A percentile compares a stretch with the other conserved stretches of the same genome.
These are phyloP conservation scores for Nibea coibor DNA, from an alignment of 2,113 vertebrate genomes.

Conservation along the genomic window DNA sequence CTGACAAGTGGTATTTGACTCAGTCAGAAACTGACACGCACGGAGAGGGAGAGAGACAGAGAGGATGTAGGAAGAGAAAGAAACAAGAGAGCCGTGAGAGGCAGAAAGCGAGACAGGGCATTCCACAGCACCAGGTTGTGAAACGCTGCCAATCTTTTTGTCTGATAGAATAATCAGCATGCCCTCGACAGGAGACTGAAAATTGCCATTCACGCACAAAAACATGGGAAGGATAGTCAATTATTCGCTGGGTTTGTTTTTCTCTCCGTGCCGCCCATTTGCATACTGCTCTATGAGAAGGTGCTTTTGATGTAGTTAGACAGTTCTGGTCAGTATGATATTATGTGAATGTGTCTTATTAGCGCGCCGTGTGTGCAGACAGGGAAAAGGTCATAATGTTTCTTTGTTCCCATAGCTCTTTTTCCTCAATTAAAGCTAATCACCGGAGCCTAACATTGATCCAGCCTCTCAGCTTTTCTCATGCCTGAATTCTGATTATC, in stretches of 20 bases:
- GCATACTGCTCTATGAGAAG: constrained; percentile 72
- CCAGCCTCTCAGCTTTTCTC: constrained; percentile 75
- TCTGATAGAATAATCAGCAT: constrained; percentile 80
- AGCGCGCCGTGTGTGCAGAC: constrained; percentile 65
- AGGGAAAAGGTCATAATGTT: constrained; percentile 84
- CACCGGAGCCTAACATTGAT: constrained; percentile 83
- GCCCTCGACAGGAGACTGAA: constrained; percentile 75
- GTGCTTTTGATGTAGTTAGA: constrained; percentile 70
- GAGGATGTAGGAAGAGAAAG: constrained; percentile 53
- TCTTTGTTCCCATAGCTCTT: constrained; percentile 80
- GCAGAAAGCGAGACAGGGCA: constrained; percentile 65
- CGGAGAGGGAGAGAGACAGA: constrained; percentile 51
- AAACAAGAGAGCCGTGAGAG: constrained; percentile 44
- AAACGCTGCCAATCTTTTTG: constrained; percentile 75
- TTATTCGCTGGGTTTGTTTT: constrained; percentile 79
- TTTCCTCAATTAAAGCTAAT: constrained; percentile 84
- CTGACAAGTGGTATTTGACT: constrained; percentile 82
- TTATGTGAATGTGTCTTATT: constrained; percentile 81
- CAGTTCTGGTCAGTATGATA: constrained; percentile 65
- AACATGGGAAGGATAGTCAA: constrained; percentile 75
- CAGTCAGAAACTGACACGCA: constrained; percentile 68
- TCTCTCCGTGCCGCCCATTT: constrained; percentile 67
- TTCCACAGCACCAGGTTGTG: constrained; percentile 66
- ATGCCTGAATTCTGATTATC: constrained; percentile 69
- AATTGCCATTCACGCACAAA: constrained; percentile 78